Evolutionary conservation across 2,113 vertebrate genomes (phyloP), one percentile per base, ranked within the genome.

Genomic region (Pseudorhombus dupliciocellatus): DNA sequence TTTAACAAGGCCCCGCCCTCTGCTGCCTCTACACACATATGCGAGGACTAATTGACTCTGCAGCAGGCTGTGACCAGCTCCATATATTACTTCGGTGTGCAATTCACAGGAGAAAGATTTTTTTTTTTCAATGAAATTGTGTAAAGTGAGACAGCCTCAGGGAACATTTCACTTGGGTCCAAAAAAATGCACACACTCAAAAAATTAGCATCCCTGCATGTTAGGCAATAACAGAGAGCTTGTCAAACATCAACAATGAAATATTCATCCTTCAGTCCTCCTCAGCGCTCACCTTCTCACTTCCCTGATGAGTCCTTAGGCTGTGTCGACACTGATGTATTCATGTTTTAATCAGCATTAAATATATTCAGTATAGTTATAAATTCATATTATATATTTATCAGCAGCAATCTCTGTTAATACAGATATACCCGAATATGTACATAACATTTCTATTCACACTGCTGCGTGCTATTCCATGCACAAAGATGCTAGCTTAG

Each of bases 221-320:
- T 80, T 74, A 58, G 53, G 65, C 46, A 42, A 57, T 73, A 61
- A 77, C 72, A 16, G 51, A 68, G 64, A 31, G 69, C 76, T 63
- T 77, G 76, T 85, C 75, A 82, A 73, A 75, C 71, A 78, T 31
- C 66, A 70, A 71, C 73, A 77, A 68, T 71, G 58, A 77, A 64
- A 74, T 67, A 63, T 67, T 80, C 73, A 44, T 56, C 55, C 66
- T 46, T 2, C 24, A 28, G 70, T 60, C 54, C 20, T n/a, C 57
- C 22, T 66, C 16, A 54, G 24, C 26, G 0, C 56, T 57, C 73
- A 70, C 66, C 65, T 76, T 67, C 31, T 66, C 18, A n/a, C 66
- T n/a, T n/a, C n/a, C n/a, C n/a, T n/a, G n/a, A n/a, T n/a, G n/a
- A n/a, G n/a, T n/a, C n/a, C n/a, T n/a, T n/a, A n/a, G n/a, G n/a